Evolutionary conservation across 2,113 vertebrate genomes (phyloP).

Genomic region (Saguinus midas): DNA sequence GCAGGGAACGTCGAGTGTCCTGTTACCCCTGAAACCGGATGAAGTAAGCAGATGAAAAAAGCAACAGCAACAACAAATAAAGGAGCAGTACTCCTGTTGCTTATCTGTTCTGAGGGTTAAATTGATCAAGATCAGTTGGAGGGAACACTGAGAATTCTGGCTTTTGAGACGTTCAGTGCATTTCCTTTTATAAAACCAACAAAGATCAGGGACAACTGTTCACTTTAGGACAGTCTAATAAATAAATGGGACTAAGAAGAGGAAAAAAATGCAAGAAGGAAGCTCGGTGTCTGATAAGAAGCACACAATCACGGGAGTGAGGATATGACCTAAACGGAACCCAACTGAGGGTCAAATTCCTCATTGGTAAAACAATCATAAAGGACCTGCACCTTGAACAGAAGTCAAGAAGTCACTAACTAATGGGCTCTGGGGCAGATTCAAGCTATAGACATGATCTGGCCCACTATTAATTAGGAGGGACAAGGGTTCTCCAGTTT

Average conservation of each 20-base stretch:
- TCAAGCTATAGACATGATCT: not conserved
- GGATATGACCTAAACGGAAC: not conserved
- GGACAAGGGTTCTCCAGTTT: not conserved
- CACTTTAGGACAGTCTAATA: not conserved
- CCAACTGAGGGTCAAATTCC: not conserved
- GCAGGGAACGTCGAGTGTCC: not conserved
- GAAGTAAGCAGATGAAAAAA: conserved; percentile 44
- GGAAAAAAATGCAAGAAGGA: not conserved
- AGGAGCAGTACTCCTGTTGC: not conserved
- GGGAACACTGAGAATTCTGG: not conserved
- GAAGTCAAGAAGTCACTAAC: not conserved
- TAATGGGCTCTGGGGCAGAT: not conserved
- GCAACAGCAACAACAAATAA: not conserved
- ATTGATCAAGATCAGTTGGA: not conserved
- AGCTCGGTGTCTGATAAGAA: not conserved
- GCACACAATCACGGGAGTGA: not conserved
- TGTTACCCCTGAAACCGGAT: not conserved
- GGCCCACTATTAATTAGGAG: not conserved
- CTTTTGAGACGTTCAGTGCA: not conserved
- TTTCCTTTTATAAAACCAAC: not conserved
- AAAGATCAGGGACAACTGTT: not conserved
- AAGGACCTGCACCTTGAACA: not conserved
- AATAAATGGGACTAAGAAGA: not conserved
- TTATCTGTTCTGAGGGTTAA: not conserved
- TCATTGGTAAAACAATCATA: not conserved